Percentiles rank a stretch among this genome's conserved stretches.
phyloP scores from a whole-genome alignment of 2,888 invertebrate genomes.

The Spilosoma lubricipeda region DNA sequence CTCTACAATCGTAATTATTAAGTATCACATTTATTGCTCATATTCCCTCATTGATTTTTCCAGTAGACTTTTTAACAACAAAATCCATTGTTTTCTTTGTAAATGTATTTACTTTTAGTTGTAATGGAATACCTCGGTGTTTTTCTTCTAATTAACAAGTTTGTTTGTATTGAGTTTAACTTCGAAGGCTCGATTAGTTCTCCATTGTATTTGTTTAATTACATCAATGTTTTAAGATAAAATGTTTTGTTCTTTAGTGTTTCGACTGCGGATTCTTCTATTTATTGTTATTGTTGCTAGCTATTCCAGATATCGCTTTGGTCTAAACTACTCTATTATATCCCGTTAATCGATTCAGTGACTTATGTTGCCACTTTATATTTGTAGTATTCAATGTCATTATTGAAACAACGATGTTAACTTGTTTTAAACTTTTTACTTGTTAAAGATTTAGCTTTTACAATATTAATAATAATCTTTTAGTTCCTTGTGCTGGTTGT shows the following conservation, averaged over 20 bases:
- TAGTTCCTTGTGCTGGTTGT: too few relatives aligned
- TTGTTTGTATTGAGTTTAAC: slow-evolving; percentile 26
- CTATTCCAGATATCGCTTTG: background rate
- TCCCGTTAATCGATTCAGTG: background rate
- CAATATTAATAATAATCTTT: too few relatives aligned
- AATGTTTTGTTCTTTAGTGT: background rate
- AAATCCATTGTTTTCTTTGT: slow-evolving; percentile 23
- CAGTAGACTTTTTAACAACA: slow-evolving; percentile 7
- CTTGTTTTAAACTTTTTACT: too few relatives aligned
- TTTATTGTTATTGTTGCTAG: background rate
- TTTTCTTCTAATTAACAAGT: slow-evolving; percentile 40
- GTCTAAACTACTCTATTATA: background rate
- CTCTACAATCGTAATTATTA: background rate
- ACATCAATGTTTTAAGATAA: background rate
- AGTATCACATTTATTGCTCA: background rate
- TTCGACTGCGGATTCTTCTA: background rate
- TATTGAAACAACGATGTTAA: too few relatives aligned
- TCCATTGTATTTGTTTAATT: slow-evolving; percentile 3
- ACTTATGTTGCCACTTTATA: background rate
- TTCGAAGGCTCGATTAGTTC: slow-evolving; percentile 9
- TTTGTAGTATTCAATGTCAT: too few relatives aligned
- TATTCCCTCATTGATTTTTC: background rate
- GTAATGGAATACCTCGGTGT: slow-evolving; percentile 38
- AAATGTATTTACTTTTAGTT: slow-evolving; percentile 43
- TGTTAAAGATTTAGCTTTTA: too few relatives aligned